These are phyloP conservation scores for Knipowitschia caucasica DNA, from an alignment of 2,797 vertebrate species.

Conservation along the genomic window DNA sequence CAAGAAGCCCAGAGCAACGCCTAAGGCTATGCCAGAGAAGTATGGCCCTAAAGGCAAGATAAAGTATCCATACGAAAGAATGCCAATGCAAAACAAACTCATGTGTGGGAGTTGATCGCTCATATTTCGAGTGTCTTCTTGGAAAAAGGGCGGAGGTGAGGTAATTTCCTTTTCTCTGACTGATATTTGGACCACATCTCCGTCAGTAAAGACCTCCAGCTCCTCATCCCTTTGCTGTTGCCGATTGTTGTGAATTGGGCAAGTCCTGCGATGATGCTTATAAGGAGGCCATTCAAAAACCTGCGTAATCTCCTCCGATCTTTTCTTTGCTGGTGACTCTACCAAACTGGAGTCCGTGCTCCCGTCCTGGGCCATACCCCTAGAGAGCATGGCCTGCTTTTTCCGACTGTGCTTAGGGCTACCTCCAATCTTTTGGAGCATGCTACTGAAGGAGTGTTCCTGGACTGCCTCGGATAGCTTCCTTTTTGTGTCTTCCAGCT, in stretches of 20 bases:
- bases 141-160: constrained; percentile 4
- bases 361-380: constrained; percentile 40
- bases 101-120: constrained; percentile 46
- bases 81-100: constrained; percentile 71
- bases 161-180: constrained; percentile 20
- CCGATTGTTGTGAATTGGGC: constrained; percentile 48
- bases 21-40: constrained; percentile 81
- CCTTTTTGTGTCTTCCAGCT: constrained; percentile 83
- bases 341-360: constrained; percentile 45
- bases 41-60: constrained; percentile 83
- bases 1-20: constrained; percentile 79
- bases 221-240: constrained; percentile 44
- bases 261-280: constrained; percentile 32
- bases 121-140: neutral
- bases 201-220: constrained; percentile 74
- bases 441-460: constrained; percentile 79
- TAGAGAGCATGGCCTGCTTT: constrained; percentile 40
- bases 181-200: constrained; percentile 73
- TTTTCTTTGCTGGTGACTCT: constrained; percentile 55
- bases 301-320: constrained; percentile 55
- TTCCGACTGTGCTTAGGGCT: constrained; percentile 65
- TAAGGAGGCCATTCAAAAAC: constrained; percentile 64
- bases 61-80: constrained; percentile 82
- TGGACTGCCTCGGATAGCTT: constrained; percentile 86
- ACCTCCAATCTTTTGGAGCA: constrained; percentile 81